Percentiles rank a stretch among this genome's conserved stretches.
phyloP scores from a whole-genome alignment of 2,888 invertebrate species.

The Endotricha flammealis region DNA sequence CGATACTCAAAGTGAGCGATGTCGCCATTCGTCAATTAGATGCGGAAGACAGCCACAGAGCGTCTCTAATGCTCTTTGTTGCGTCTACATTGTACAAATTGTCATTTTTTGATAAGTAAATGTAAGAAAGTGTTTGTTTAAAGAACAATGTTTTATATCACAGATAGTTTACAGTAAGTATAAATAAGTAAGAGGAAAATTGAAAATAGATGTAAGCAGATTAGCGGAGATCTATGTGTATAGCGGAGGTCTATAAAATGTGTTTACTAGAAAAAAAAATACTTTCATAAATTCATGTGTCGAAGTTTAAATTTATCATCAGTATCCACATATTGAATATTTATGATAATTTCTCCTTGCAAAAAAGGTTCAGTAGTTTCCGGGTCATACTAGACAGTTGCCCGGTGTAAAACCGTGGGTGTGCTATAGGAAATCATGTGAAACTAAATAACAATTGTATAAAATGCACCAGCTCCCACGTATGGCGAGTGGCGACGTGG shows the following conservation, averaged over 20 bases:
- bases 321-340: too few species aligned
- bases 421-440: conserved; percentile 54
- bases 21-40: conserved; percentile 60
- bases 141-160: too few species aligned
- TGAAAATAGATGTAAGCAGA: too few species aligned
- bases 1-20: conserved; percentile 24
- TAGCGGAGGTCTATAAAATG: too few species aligned
- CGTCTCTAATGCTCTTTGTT: conserved; percentile 45
- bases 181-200: too few species aligned
- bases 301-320: too few species aligned
- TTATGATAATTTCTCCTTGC: neutral
- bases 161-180: too few species aligned
- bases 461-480: conserved; percentile 37
- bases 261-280: too few species aligned
- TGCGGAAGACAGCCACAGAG: conserved; percentile 59
- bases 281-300: too few species aligned
- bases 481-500: conserved; percentile 37
- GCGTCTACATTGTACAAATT: conserved; percentile 37
- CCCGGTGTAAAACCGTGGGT: conserved; percentile 41
- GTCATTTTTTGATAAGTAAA: conserved; percentile 16
- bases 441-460: conserved; percentile 39
- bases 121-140: conserved; percentile 7
- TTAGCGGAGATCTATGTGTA: too few species aligned
- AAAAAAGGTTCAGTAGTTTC: conserved; percentile 6
- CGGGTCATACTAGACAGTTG: conserved; percentile 21